These are phyloP conservation scores for Congeria kusceri DNA, from an alignment of 2,888 invertebrate genomes.

Conservation along the genomic window DNA sequence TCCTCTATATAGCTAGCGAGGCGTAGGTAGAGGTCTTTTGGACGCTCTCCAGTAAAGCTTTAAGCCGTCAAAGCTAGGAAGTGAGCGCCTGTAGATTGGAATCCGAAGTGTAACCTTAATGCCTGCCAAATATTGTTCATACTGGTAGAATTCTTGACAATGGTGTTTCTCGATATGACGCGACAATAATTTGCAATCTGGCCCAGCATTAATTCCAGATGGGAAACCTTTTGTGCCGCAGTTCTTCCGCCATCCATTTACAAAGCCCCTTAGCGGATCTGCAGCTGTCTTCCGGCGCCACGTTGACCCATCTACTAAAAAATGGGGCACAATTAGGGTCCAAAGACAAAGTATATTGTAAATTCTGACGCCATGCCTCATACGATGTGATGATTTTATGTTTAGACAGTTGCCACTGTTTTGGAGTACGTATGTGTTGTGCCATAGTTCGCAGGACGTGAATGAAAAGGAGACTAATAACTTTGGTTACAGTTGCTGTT, in stretches of 20 bases:
- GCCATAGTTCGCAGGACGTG: neutral
- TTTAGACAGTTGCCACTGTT: slow-evolving; percentile 49
- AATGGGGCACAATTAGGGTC: slow-evolving; percentile 40
- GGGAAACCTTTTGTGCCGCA: slow-evolving; percentile 49
- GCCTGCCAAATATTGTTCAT: slow-evolving; percentile 56
- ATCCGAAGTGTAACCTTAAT: slow-evolving; percentile 52
- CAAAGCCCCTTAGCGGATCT: slow-evolving; percentile 16
- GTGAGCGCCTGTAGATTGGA: slow-evolving; percentile 57
- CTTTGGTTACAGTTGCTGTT: neutral
- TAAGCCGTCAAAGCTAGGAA: slow-evolving; percentile 54
- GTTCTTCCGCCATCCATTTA: slow-evolving; percentile 38
- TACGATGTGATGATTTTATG: slow-evolving; percentile 55
- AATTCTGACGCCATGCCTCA: slow-evolving; percentile 52
- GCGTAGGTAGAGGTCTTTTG: slow-evolving; percentile 56
- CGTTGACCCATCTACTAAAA: slow-evolving; percentile 24
- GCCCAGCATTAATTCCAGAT: slow-evolving; percentile 59
- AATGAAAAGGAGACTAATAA: neutral
- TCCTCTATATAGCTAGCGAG: slow-evolving; percentile 50
- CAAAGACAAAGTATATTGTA: slow-evolving; percentile 31
- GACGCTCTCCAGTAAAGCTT: slow-evolving; percentile 43
- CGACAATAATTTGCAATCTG: slow-evolving; percentile 68
- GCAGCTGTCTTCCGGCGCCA: slow-evolving; percentile 20
- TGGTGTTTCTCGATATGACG: slow-evolving; percentile 54
- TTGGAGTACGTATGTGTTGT: slow-evolving; percentile 14
- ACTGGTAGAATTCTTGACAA: slow-evolving; percentile 60